These are phyloP conservation scores for Zapornia atra DNA, from an alignment of 2,113 vertebrate species.

Conservation along the genomic window DNA sequence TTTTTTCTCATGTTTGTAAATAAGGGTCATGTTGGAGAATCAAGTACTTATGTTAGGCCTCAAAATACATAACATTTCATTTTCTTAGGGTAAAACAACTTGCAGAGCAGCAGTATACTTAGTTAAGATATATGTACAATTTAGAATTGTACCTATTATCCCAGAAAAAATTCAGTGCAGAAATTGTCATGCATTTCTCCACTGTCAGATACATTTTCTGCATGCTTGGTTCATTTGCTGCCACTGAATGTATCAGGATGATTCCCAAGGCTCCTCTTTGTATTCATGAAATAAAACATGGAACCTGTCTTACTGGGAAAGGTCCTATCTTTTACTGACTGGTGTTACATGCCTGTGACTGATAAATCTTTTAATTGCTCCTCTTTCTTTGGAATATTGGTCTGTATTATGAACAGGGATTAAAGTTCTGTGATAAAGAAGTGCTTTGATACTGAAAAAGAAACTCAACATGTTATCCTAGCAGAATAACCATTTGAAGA, in stretches of 20 bases:
- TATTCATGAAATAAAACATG: neutral
- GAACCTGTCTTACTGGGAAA: neutral
- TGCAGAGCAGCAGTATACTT: neutral
- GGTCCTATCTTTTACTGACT: neutral
- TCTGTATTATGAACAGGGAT: neutral
- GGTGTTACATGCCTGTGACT: accelerated
- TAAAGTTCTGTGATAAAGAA: neutral
- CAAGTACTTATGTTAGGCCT: neutral
- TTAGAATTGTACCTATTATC: neutral
- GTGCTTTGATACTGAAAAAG: neutral
- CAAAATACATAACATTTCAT: neutral
- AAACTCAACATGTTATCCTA: neutral
- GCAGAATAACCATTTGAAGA: neutral
- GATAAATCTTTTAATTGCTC: neutral
- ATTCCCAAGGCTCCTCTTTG: neutral
- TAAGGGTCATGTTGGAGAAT: neutral
- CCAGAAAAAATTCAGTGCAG: neutral
- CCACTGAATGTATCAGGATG: neutral
- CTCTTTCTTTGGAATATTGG: neutral
- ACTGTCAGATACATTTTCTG: neutral
- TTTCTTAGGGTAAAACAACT: neutral
- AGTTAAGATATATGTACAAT: neutral
- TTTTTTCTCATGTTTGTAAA: neutral
- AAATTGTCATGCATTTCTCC: neutral
- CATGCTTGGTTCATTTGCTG: neutral